These are phyloP conservation scores for Nasonia giraulti DNA, from an alignment of 1,140 invertebrate genomes.

Conservation along the genomic window DNA sequence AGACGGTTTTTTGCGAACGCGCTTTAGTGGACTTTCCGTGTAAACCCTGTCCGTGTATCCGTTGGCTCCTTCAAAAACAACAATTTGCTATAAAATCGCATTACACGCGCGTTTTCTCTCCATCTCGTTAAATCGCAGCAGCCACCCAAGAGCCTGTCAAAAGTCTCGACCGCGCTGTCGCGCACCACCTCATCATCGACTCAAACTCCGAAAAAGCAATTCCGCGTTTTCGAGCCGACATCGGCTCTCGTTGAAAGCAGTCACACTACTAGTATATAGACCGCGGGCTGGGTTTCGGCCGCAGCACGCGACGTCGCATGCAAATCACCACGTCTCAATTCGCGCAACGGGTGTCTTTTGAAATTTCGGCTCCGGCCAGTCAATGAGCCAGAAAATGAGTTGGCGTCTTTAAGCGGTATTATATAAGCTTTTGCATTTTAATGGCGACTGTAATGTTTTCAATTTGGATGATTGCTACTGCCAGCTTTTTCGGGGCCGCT, in stretches of 20 bases:
- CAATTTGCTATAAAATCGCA: background rate
- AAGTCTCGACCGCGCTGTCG: background rate
- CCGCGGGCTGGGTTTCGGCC: too few relatives aligned
- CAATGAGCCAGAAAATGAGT: too few relatives aligned
- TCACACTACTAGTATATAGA: too few relatives aligned
- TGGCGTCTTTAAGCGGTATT: background rate
- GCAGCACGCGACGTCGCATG: background rate
- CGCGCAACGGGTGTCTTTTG: background rate
- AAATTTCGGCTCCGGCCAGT: background rate
- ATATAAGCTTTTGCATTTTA: background rate
- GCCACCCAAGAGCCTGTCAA: background rate
- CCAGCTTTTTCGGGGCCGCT: background rate
- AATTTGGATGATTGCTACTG: background rate
- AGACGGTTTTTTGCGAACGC: conserved; percentile 6
- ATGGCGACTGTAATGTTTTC: background rate
- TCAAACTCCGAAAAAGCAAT: too few relatives aligned
- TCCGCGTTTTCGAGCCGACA: too few relatives aligned
- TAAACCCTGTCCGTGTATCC: background rate
- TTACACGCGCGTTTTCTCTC: background rate
- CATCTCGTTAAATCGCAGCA: background rate
- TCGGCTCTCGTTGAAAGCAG: too few relatives aligned
- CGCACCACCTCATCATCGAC: background rate
- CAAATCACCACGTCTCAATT: background rate
- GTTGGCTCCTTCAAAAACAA: background rate
- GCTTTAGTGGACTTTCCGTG: background rate